phyloP scores from a whole-genome alignment of 2,113 vertebrate genomes.

The Gavia stellata region DNA sequence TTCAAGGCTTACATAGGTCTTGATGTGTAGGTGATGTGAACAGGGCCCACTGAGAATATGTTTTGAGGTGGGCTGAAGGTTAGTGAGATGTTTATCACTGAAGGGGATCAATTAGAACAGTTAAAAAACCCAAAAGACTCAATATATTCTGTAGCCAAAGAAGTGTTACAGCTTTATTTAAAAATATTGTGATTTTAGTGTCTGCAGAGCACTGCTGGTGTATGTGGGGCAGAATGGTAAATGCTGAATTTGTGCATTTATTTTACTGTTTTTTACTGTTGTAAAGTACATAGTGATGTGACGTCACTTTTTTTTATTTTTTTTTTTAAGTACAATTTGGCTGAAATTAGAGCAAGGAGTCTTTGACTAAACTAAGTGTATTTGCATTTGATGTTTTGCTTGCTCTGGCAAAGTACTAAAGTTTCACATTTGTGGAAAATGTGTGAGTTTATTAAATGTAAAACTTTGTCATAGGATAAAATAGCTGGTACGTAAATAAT shows the following conservation, averaged over 20 bases:
- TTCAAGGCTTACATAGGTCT: neutral
- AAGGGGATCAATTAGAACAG: neutral
- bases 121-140: neutral
- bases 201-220: neutral
- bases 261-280: neutral
- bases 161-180: neutral
- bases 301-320: neutral
- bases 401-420: neutral
- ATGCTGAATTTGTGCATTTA: neutral
- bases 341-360: neutral
- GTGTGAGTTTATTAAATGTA: neutral
- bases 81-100: neutral
- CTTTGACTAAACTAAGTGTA: neutral
- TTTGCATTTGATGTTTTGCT: neutral
- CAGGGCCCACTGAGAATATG: neutral
- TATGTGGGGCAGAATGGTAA: neutral
- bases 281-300: neutral
- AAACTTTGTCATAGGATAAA: neutral
- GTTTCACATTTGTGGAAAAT: neutral
- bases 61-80: neutral
- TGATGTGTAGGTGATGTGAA: neutral
- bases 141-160: neutral
- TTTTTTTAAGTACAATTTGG: neutral
- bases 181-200: neutral
- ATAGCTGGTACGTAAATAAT: neutral